Base-by-base conservation (phyloP, 2,888 invertebrate species). In the Slavum lentiscoides region DNA sequence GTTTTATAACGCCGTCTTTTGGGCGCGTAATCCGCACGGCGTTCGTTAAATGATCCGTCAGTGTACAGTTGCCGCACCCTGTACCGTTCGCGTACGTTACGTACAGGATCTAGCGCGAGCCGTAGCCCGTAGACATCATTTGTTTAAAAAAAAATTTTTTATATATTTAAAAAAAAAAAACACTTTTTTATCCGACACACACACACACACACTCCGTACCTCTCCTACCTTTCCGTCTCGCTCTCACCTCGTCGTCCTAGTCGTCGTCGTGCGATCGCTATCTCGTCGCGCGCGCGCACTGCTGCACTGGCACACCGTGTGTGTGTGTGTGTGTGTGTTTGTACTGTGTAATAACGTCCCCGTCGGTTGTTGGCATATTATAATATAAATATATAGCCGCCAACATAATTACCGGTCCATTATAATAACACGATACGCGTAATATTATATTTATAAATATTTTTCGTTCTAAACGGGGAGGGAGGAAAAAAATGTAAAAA, bases 221-320 rank as follows among this genome's bases (percentile, higher is more conserved):
- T 30, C 30, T 30, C 4, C 0, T 11, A 7, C 43, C 43, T 0
- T 19, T 8, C n/a, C 66, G 17, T 61, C 39, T 17, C 21, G 5
- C 58, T 39, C 39, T 58, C 70, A 70, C 70, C 21, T 68, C 69
- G 30, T 55, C 69, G 17, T 55, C 19, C 58, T 70, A n/a, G 37
- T 49, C 9, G 74, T 74, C 74, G 67, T 66, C 39, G 74, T 67
- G 75, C 67, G 75, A 76, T 76, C 68, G 68, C 75, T 76, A 76
- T 76, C 75, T 43, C 59, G 21, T 43, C 43, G 23, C 64, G 30
- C 37, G 64, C 61, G 9, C 39, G 19, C 49, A n/a, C 21, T 70
- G 30, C 30, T 30, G 53, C 61, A 7, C 30, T 30, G 30, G 30
- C 39, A 39, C 49, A n/a, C 21, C 7, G 68, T 53, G n/a, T 55